Base-by-base conservation (phyloP, 1,140 invertebrate genomes). In the Hyphantria cunea region DNA sequence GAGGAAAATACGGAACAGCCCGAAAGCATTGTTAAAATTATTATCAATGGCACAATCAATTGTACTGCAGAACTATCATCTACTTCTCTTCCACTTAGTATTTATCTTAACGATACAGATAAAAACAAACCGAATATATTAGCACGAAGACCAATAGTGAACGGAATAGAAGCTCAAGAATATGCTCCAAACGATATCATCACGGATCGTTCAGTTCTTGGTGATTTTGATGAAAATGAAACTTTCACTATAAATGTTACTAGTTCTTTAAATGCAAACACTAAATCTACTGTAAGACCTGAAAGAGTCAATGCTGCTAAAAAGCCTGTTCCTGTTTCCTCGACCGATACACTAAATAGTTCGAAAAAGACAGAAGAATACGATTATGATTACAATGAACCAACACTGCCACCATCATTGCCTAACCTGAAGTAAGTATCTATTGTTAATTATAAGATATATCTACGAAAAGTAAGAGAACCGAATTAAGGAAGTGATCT, bases 351-450 rank as follows among this genome's bases (percentile, higher is more conserved):
- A 31, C 56, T 89, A 1, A 92, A 92, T 66, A 83, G 78, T 12
- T 87, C 86, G 0, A 90, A 89, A 64, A 92, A 92, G 67, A 88
- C 78, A 0, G 82, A 87, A n/a, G 92, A 93, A 66, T 91, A 91
- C 66, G 92, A 93, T 64, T 95, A 94, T 69, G 94, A 95, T 74
- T 95, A 95, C 72, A 93, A 94, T 64, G 93, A 94, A 63, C 94
- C 94, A 0, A 93, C 94, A 5, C 77, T 96, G 53, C 95, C 95
- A 8, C 95, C 95, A 9, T 95, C 95, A 0, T 82, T 96, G 52
- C 95, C 95, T 9, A 96, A 96, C 86, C 91, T 96, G 64, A 92
- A 92, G 92, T 93, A 88, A 88, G 80, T 73, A n/a, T 3, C 0
- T 34, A 34, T 6, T n/a, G n/a, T n/a, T n/a, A n/a, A 25, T 25